Conservation (phyloP, 2,797 vertebrate genomes). For the Sebastes nivosus region DNA sequence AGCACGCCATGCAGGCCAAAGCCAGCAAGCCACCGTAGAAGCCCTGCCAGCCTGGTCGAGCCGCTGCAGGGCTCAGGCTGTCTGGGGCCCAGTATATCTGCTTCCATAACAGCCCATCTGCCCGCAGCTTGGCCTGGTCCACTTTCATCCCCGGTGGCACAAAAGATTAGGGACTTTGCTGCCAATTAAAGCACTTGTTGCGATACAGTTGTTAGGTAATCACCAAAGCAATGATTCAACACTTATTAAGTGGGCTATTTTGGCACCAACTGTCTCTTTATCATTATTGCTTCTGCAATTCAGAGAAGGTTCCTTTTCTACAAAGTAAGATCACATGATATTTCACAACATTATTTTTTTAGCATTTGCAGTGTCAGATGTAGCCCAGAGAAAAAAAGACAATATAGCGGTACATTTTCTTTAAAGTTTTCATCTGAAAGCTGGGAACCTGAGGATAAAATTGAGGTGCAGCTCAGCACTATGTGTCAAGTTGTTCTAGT, state of each 20-base stretch:
- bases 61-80: slow-evolving; percentile 49
- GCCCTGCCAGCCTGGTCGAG: slow-evolving; percentile 26
- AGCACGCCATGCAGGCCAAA: slow-evolving; percentile 48
- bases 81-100: slow-evolving; percentile 62
- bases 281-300: not conserved
- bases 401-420: not conserved
- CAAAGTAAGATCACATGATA: not conserved
- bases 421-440: not conserved
- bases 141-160: slow-evolving; percentile 66
- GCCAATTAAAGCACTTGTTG: slow-evolving; percentile 56
- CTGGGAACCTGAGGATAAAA: no score
- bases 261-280: not conserved
- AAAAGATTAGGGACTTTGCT: slow-evolving; percentile 47
- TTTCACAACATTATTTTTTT: not conserved
- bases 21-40: slow-evolving; percentile 5
- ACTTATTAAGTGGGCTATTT: not conserved
- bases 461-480: no score
- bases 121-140: slow-evolving; percentile 66
- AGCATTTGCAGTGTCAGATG: not conserved
- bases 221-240: slow-evolving; percentile 21
- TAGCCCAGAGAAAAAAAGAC: not conserved
- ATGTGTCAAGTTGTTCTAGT: not conserved
- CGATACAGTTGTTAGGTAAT: slow-evolving; percentile 54
- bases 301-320: not conserved
- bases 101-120: slow-evolving; percentile 72